Conservation (phyloP, 2,797 vertebrate genomes). For the Anableps anableps region DNA sequence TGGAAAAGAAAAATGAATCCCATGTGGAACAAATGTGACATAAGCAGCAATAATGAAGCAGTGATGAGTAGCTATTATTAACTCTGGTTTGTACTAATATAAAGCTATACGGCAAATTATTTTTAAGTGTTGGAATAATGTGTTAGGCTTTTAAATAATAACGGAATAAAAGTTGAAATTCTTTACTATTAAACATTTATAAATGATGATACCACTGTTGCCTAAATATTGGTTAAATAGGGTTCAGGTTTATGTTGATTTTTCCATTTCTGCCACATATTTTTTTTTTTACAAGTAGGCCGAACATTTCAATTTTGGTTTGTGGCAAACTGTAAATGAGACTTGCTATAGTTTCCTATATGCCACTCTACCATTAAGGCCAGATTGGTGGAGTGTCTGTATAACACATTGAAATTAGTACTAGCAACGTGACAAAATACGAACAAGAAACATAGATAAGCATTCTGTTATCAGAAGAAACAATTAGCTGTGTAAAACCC, state of each 20-base stretch:
- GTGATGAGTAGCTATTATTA: background rate
- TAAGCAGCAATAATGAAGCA: background rate
- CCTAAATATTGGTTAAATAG: background rate
- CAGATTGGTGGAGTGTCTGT: background rate
- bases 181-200: background rate
- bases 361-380: background rate
- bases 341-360: no score
- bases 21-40: background rate
- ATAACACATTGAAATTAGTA: background rate
- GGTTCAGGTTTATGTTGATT: background rate
- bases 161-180: background rate
- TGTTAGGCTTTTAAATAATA: background rate
- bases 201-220: background rate
- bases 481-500: background rate
- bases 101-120: background rate
- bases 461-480: background rate
- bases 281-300: background rate
- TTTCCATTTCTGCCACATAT: background rate
- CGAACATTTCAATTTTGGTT: background rate
- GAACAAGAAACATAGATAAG: background rate
- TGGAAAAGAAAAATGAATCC: background rate
- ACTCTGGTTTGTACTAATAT: background rate
- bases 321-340: no score
- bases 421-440: background rate
- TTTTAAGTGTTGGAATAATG: background rate